Conservation (phyloP, 35 echinoderm and acorn worm genomes). For the Diadema setosum region DNA sequence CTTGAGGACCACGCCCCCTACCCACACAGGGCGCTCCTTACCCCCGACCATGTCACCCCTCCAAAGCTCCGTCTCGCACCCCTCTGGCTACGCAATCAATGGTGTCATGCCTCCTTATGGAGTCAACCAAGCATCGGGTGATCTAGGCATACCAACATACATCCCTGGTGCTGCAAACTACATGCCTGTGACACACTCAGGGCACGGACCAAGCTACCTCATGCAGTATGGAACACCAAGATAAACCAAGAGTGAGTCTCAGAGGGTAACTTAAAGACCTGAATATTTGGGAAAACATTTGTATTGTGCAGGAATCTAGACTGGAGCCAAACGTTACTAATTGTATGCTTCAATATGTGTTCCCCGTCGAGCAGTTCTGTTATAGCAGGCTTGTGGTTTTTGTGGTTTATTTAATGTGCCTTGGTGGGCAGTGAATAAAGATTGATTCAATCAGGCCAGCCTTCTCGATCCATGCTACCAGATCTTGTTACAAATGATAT, state of each 20-base stretch:
- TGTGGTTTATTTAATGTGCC: no score
- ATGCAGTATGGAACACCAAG: conserved; percentile 24
- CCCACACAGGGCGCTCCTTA: background rate
- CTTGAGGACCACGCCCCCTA: background rate
- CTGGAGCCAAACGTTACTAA: no score
- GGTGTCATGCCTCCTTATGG: background rate
- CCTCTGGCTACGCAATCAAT: background rate
- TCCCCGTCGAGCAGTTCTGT: no score
- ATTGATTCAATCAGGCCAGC: no score
- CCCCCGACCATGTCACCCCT: conserved; percentile 11
- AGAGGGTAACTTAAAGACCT: no score
- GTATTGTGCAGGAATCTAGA: no score
- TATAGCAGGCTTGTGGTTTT: no score
- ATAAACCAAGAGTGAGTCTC: background rate
- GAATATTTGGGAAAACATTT: no score
- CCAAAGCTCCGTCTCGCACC: background rate
- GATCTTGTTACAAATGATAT: no score
- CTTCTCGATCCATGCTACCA: no score
- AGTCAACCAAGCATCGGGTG: background rate
- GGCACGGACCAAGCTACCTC: conserved; percentile 13
- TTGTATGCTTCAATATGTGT: no score
- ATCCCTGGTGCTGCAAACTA: background rate
- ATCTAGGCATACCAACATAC: conserved; percentile 4
- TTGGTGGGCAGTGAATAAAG: no score
- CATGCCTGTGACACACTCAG: background rate